phyloP scores from a whole-genome alignment of 1,140 invertebrate genomes.

The Trachymyrmex septentrionalis region DNA sequence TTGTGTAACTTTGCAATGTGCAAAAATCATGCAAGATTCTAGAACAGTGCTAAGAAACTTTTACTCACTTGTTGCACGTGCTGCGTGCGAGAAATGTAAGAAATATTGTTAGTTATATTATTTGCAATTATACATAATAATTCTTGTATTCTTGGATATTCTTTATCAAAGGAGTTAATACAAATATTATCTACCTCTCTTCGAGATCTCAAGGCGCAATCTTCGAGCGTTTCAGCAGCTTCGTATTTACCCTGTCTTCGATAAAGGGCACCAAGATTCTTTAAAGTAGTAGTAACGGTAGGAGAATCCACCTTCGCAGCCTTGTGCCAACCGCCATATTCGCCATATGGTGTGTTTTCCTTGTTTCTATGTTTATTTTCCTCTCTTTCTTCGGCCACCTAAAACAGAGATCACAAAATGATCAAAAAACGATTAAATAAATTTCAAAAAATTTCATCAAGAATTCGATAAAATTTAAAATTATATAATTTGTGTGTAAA shows the following conservation, averaged over 20 bases:
- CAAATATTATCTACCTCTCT: conserved; percentile 91
- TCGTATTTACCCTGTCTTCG: conserved; percentile 99
- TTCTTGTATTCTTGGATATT: neutral
- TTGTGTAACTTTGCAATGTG: neutral
- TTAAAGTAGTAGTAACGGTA: conserved; percentile 98
- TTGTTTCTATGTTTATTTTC: conserved; percentile 97
- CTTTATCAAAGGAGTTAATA: neutral
- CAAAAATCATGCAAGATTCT: neutral
- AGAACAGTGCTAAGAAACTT: conserved; percentile 9
- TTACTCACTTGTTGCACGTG: conserved; percentile 85
- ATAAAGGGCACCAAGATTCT: conserved; percentile 98
- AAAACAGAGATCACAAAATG: neutral
- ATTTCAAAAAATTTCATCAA: neutral
- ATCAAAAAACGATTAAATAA: neutral
- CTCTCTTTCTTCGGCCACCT: conserved; percentile 98
- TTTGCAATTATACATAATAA: neutral
- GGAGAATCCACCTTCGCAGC: conserved; percentile 99
- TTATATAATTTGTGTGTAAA: neutral
- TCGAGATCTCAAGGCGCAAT: conserved; percentile 97
- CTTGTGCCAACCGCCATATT: conserved; percentile 99
- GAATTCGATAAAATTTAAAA: neutral
- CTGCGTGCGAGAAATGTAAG: conserved; percentile 85
- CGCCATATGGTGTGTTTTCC: conserved; percentile 96
- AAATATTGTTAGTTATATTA: conserved; percentile 40
- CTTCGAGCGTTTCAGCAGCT: conserved; percentile 99